Percentiles rank a stretch among this genome's conserved stretches.
These are phyloP conservation scores for Cotesia chilonis DNA, from an alignment of 1,140 invertebrate genomes.

Conservation along the genomic window DNA sequence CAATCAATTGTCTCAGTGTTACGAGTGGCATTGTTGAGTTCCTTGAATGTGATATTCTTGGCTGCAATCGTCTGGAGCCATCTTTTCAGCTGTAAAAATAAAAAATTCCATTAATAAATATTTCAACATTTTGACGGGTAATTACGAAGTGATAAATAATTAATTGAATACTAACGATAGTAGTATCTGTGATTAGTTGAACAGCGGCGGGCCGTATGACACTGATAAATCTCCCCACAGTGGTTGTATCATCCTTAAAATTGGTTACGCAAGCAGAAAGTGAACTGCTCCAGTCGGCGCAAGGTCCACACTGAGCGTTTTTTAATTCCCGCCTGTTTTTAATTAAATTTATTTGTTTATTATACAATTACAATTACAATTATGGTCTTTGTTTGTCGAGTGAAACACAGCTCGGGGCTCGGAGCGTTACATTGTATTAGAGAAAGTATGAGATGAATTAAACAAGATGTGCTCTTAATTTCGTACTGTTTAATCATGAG, in stretches of 20 bases:
- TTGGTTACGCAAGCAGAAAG: constrained; percentile 40
- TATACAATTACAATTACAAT: background rate
- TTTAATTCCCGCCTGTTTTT: constrained; percentile 37
- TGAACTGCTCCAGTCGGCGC: constrained; percentile 46
- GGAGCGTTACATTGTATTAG: background rate
- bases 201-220: constrained; percentile 51
- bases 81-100: constrained; percentile 50
- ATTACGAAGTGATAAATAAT: background rate
- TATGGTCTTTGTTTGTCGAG: background rate
- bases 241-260: constrained; percentile 48
- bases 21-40: constrained; percentile 48
- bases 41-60: constrained; percentile 26
- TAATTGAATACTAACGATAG: constrained; percentile 43
- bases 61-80: constrained; percentile 53
- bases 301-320: constrained; percentile 46
- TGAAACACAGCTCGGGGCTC: background rate
- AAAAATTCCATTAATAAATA: constrained; percentile 11
- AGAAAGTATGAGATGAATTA: constrained; percentile 9
- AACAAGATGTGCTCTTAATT: too few species aligned
- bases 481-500: background rate
- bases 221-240: constrained; percentile 49
- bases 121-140: background rate
- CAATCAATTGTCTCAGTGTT: constrained; percentile 56
- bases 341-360: constrained; percentile 4
- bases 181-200: constrained; percentile 56